Evolutionary conservation across 2,888 invertebrate species (phyloP).

Genomic region (Brenthis ino): DNA sequence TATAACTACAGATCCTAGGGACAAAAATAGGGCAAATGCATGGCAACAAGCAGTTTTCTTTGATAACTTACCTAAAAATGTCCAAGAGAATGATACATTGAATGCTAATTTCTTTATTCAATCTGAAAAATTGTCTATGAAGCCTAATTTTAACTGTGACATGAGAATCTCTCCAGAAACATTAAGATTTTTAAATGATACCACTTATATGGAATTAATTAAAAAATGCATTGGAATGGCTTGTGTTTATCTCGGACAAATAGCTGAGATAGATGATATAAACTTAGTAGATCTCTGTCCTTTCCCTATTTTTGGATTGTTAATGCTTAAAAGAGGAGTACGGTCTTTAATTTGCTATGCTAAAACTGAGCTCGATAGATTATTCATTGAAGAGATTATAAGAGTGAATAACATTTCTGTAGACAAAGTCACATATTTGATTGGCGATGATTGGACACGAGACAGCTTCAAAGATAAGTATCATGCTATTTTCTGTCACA

Average conservation of each 20-base stretch:
- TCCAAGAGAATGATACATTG: conserved; percentile 55
- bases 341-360: conserved; percentile 72
- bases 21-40: conserved; percentile 77
- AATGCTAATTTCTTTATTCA: conserved; percentile 57
- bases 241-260: conserved; percentile 65
- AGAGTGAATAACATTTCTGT: conserved; percentile 64
- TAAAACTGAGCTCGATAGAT: conserved; percentile 59
- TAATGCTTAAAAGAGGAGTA: conserved; percentile 77
- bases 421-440: conserved; percentile 62
- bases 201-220: conserved; percentile 67
- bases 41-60: conserved; percentile 92
- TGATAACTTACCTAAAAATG: conserved; percentile 66
- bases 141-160: conserved; percentile 46
- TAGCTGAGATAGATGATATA: conserved; percentile 57
- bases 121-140: conserved; percentile 64
- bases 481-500: conserved; percentile 81
- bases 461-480: conserved; percentile 59
- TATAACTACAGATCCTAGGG: conserved; percentile 84
- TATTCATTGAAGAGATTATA: conserved; percentile 70
- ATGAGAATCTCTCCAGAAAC: conserved; percentile 58
- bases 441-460: conserved; percentile 57
- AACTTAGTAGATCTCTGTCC: conserved; percentile 82
- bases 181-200: conserved; percentile 77
- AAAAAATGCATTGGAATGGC: conserved; percentile 60
- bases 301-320: conserved; percentile 84